phyloP scores from a whole-genome alignment of 2,888 invertebrate species.

The Watsonalla cultraria region DNA sequence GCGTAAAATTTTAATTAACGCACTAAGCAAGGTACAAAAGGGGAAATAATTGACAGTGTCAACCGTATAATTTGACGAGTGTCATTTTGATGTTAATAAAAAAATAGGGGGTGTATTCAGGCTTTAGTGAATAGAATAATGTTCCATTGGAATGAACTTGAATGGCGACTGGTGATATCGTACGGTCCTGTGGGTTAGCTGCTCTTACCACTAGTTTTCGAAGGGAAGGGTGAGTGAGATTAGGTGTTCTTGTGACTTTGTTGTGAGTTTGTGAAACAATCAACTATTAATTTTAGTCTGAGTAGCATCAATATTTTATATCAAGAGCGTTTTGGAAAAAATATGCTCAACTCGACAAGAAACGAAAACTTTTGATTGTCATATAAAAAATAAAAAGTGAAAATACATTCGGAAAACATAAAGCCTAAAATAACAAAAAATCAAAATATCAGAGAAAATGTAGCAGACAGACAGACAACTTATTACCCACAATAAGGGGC shows the following conservation, averaged over 20 bases:
- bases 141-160: slow-evolving; percentile 47
- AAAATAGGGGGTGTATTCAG: slow-evolving; percentile 42
- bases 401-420: too few species aligned
- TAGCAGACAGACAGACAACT: too few species aligned
- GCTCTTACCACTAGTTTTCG: slow-evolving; percentile 20
- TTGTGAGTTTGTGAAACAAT: background rate
- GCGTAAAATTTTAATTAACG: slow-evolving; percentile 75
- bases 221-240: background rate
- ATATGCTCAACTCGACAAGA: too few species aligned
- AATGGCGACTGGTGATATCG: slow-evolving; percentile 35
- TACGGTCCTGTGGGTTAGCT: slow-evolving; percentile 19
- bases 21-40: slow-evolving; percentile 58
- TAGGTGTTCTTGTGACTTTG: background rate
- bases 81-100: slow-evolving; percentile 52
- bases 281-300: too few species aligned
- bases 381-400: too few species aligned
- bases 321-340: too few species aligned
- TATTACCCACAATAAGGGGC: too few species aligned
- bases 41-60: slow-evolving; percentile 59
- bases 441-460: too few species aligned
- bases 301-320: too few species aligned
- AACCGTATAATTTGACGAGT: slow-evolving; percentile 66
- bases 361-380: too few species aligned
- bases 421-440: too few species aligned
- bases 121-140: slow-evolving; percentile 50